Evolutionary conservation across 1,140 invertebrate genomes (phyloP).

Genomic region (Chymomyza costata): DNA sequence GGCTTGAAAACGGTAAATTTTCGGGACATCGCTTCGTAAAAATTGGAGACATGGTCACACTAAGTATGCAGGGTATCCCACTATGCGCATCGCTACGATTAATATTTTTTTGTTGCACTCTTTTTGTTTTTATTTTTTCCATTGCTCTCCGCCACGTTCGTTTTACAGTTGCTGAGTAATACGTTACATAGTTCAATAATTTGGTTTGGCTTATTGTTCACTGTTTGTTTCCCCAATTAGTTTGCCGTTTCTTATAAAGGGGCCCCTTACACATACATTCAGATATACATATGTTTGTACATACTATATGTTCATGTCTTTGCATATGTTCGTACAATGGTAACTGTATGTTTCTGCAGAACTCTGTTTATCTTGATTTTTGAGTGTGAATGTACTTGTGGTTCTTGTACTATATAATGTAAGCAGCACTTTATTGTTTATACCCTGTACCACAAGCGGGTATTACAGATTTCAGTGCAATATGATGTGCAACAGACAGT

Average conservation of each 20-base stretch:
- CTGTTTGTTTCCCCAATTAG: neutral
- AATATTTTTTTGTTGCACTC: neutral
- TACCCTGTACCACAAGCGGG: too few species aligned
- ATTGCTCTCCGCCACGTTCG: neutral
- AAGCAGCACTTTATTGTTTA: too few species aligned
- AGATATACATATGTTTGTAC: neutral
- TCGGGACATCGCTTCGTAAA: too few species aligned
- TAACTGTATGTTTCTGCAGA: constrained; percentile 47
- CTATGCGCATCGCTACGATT: too few species aligned
- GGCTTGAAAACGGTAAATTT: too few species aligned
- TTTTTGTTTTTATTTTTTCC: neutral
- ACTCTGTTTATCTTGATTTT: constrained; percentile 66
- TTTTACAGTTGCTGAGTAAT: constrained; percentile 53
- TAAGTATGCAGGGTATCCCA: too few species aligned
- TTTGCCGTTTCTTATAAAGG: constrained; percentile 11
- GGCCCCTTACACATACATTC: constrained; percentile 19
- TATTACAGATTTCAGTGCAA: too few species aligned
- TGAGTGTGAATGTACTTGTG: too few species aligned
- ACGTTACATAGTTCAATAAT: constrained; percentile 70
- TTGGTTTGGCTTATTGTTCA: constrained; percentile 29
- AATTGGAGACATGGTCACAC: too few species aligned
- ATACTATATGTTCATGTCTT: neutral
- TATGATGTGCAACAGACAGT: too few species aligned
- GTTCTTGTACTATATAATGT: constrained; percentile 24
- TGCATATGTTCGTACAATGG: constrained; percentile 47